A percentile compares a stretch with the other conserved stretches of the same genome.
Conservation (phyloP, 2,888 invertebrate species). For the Hemithea aestivaria region DNA sequence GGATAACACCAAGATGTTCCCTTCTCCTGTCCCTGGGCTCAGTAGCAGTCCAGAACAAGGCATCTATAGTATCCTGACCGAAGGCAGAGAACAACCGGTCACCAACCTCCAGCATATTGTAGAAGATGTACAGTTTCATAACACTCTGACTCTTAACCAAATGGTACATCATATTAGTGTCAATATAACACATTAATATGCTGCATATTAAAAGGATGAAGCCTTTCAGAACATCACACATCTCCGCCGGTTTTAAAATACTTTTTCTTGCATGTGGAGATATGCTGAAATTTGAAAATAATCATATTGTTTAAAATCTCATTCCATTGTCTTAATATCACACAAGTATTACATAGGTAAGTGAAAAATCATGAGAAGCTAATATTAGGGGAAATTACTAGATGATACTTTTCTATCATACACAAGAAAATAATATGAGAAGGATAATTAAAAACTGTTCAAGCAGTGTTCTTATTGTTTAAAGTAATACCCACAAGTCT, state of each 20-base stretch:
- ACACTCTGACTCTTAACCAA: constrained; percentile 98
- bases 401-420: no score
- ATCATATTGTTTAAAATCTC: no score
- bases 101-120: constrained; percentile 99
- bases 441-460: no score
- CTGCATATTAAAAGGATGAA: constrained; percentile 90
- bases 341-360: no score
- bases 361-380: no score
- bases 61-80: constrained; percentile 99
- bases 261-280: constrained; percentile 65
- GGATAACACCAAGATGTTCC: constrained; percentile 91
- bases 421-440: no score
- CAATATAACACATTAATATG: constrained; percentile 92
- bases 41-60: constrained; percentile 98
- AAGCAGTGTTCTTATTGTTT: no score
- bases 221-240: constrained; percentile 97
- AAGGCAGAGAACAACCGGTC: constrained; percentile 97
- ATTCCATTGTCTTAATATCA: no score
- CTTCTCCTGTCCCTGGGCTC: constrained; percentile 91
- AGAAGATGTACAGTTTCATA: constrained; percentile 99
- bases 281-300: constrained; percentile 47
- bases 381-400: no score
- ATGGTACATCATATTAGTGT: constrained; percentile 99
- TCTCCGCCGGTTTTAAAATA: constrained; percentile 91
- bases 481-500: no score